A percentile compares a stretch with the other conserved stretches of the same genome.
phyloP scores from a whole-genome alignment of 2,888 invertebrate species.

The Blera fallax region DNA sequence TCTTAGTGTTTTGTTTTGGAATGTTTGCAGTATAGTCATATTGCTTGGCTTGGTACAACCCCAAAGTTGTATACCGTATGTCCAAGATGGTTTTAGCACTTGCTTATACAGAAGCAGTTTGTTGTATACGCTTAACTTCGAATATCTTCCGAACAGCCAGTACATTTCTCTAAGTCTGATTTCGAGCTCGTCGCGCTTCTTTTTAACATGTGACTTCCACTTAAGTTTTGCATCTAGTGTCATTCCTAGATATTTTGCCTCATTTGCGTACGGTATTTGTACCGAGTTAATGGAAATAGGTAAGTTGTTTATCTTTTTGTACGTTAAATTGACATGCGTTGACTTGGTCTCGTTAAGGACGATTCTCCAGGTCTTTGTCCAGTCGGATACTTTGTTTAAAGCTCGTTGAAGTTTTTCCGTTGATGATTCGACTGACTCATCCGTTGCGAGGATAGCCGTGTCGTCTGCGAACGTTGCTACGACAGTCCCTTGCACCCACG shows the following conservation, averaged over 20 bases:
- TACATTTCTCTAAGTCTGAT: neutral
- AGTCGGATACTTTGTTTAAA: neutral
- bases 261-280: neutral
- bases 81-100: neutral
- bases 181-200: slow-evolving; percentile 1
- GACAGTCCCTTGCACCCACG: neutral
- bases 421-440: neutral
- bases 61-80: neutral
- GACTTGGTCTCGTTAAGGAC: neutral
- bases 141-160: neutral
- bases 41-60: neutral
- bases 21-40: neutral
- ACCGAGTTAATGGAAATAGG: neutral
- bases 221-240: neutral
- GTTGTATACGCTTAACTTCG: neutral
- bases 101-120: neutral
- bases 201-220: neutral
- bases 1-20: neutral
- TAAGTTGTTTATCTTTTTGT: neutral
- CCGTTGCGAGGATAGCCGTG: neutral
- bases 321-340: neutral
- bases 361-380: neutral
- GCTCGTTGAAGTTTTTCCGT: neutral
- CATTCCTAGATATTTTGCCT: neutral
- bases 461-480: neutral